Conservation (phyloP, 2,888 invertebrate genomes). For the Acrocyrtus sp. region DNA sequence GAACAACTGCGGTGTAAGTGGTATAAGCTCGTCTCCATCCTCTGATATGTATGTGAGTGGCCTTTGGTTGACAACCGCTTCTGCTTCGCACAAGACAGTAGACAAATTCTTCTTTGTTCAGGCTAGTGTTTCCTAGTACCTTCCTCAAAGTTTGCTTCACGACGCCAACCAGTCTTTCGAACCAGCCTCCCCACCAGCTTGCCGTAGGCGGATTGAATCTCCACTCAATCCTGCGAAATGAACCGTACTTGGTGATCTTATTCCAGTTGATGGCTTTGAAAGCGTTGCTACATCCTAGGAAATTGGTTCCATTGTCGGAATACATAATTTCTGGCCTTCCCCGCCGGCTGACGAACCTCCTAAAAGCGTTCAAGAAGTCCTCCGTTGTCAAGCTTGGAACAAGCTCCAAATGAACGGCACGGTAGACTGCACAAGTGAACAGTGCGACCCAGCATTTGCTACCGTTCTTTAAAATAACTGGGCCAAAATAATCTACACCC, state of each 20-base stretch:
- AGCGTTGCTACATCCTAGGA: neutral
- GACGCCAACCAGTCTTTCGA: neutral
- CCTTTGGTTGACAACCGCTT: neutral
- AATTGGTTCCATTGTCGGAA: constrained; percentile 14
- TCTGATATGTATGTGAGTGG: constrained; percentile 11
- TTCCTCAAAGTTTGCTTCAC: neutral
- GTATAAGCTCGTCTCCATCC: constrained; percentile 3
- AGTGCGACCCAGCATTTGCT: neutral
- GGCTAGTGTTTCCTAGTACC: neutral
- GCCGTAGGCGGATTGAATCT: constrained; percentile 10
- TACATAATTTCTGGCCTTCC: neutral
- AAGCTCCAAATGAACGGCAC: neutral
- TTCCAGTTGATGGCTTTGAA: neutral
- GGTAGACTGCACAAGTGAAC: constrained; percentile 3
- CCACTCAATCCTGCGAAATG: neutral
- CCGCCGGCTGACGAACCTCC: neutral
- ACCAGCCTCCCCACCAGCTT: constrained; percentile 12
- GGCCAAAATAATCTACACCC: constrained; percentile 2
- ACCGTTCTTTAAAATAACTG: neutral
- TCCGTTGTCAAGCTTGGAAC: neutral
- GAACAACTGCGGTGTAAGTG: constrained; percentile 4
- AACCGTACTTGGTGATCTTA: neutral
- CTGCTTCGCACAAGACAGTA: neutral
- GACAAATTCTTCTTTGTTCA: neutral
- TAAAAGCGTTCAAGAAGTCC: neutral